A percentile compares a stretch with the other conserved stretches of the same genome.
phyloP scores from a whole-genome alignment of 1,140 invertebrate species.

The Pararge aegeria region DNA sequence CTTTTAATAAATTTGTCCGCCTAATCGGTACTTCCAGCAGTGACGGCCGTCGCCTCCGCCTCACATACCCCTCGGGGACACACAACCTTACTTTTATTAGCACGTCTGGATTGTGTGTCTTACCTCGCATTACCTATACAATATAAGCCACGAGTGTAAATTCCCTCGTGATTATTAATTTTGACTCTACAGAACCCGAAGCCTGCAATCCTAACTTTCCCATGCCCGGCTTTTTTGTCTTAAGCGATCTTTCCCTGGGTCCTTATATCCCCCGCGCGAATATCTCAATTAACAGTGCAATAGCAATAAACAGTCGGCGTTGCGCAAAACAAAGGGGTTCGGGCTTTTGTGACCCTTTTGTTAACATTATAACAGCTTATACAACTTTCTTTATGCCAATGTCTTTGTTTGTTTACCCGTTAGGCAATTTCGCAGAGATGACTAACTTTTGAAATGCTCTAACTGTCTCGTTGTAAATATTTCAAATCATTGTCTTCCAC shows the following conservation, averaged over 20 bases:
- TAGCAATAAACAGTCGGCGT: conserved; percentile 30
- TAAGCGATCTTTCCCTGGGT: conserved; percentile 14
- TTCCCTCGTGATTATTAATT: no score
- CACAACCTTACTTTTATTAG: no score
- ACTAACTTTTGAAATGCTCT: conserved; percentile 25
- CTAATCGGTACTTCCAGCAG: no score
- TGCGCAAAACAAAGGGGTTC: conserved; percentile 30
- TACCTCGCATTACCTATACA: no score
- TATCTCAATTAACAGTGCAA: conserved; percentile 31
- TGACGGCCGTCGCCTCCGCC: no score
- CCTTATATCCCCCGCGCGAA: conserved; percentile 16
- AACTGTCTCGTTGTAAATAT: neutral
- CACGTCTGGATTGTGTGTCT: no score
- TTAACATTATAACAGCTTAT: conserved; percentile 31
- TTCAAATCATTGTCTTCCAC: neutral
- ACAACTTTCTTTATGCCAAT: conserved; percentile 25
- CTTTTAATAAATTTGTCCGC: no score
- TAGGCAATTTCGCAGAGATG: conserved; percentile 32
- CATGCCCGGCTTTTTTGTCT: neutral
- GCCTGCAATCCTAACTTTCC: neutral
- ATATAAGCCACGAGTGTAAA: no score
- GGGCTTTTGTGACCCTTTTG: conserved; percentile 4
- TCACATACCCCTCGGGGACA: no score
- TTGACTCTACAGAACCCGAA: neutral
- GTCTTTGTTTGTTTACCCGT: conserved; percentile 30